phyloP scores from a whole-genome alignment of 2,888 invertebrate genomes.

The Tetheella fluctuosa region DNA sequence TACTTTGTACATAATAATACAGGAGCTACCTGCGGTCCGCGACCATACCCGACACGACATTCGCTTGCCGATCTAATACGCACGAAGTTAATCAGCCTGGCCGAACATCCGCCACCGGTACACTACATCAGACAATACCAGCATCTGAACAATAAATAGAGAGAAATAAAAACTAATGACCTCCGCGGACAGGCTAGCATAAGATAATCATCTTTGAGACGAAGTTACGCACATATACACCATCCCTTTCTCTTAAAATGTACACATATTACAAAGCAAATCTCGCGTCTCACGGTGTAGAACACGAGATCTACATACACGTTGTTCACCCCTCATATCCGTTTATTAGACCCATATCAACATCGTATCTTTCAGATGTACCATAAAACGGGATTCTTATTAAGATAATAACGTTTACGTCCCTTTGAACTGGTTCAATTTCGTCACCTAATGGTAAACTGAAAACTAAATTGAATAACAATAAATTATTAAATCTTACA shows the following conservation, averaged over 20 bases:
- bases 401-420: slow-evolving; percentile 83
- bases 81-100: slow-evolving; percentile 60
- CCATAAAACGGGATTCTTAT: slow-evolving; percentile 64
- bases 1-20: slow-evolving; percentile 83
- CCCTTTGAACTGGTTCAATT: slow-evolving; percentile 82
- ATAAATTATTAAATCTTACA: slow-evolving; percentile 84
- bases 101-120: slow-evolving; percentile 41
- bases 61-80: slow-evolving; percentile 62
- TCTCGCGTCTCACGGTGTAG: slow-evolving; percentile 60
- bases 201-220: slow-evolving; percentile 75
- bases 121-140: slow-evolving; percentile 48
- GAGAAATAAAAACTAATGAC: slow-evolving; percentile 47
- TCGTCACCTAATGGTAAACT: slow-evolving; percentile 81
- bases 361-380: slow-evolving; percentile 64
- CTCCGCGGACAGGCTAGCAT: slow-evolving; percentile 60
- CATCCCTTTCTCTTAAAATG: slow-evolving; percentile 81
- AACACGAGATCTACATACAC: slow-evolving; percentile 72
- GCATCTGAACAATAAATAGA: slow-evolving; percentile 52
- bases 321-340: slow-evolving; percentile 73
- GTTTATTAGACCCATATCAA: slow-evolving; percentile 64
- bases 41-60: slow-evolving; percentile 67
- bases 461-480: slow-evolving; percentile 83
- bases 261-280: slow-evolving; percentile 79
- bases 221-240: slow-evolving; percentile 74
- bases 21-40: slow-evolving; percentile 77